Conservation (phyloP, 2,797 vertebrate genomes). For the Eupleurogrammus muticus region DNA sequence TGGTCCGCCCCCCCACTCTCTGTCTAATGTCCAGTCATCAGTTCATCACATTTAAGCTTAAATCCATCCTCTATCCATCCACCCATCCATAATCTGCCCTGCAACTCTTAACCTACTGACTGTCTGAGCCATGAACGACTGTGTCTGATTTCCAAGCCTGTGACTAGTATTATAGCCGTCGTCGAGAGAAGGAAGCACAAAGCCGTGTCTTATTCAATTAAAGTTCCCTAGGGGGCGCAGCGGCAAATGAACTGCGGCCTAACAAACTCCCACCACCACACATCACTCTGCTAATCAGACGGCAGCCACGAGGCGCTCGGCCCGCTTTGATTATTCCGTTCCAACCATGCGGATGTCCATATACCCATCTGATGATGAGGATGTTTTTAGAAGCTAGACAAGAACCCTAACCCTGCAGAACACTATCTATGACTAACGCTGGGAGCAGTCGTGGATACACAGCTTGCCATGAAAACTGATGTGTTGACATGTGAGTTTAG, state of each 20-base stretch:
- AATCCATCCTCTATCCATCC: constrained; percentile 1
- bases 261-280: constrained; percentile 74
- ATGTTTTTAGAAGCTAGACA: neutral
- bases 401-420: neutral
- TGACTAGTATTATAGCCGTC: constrained; percentile 53
- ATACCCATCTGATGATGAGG: constrained; percentile 12
- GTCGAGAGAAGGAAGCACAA: constrained; percentile 59
- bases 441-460: neutral
- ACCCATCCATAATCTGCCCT: neutral
- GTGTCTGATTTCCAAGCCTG: constrained; percentile 29
- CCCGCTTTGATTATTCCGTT: constrained; percentile 36
- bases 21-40: neutral
- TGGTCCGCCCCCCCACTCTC: neutral
- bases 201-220: constrained; percentile 73
- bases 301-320: constrained; percentile 55
- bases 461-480: neutral
- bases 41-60: constrained; percentile 4
- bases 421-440: neutral
- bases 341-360: constrained; percentile 18
- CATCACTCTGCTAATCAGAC: constrained; percentile 75
- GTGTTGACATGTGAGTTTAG: neutral
- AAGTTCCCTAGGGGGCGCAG: constrained; percentile 60
- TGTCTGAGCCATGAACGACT: constrained; percentile 22
- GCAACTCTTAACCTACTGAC: neutral
- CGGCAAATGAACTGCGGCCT: constrained; percentile 72